phyloP scores from a whole-genome alignment of 2,797 vertebrate genomes.

The Bryconaethiops microstoma region DNA sequence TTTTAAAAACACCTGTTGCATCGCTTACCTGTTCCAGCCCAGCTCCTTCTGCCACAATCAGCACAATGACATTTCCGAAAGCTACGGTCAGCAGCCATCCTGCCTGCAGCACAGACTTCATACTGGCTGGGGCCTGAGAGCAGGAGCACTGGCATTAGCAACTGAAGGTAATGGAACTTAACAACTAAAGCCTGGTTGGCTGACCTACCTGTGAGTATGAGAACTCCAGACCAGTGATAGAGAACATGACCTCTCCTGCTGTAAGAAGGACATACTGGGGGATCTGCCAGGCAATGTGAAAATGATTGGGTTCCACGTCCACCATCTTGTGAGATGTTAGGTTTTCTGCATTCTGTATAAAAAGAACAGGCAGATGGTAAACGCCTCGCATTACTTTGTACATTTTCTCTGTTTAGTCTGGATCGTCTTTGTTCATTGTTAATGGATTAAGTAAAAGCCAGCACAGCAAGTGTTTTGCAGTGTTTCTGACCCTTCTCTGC shows the following conservation, averaged over 20 bases:
- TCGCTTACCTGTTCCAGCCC: conserved; percentile 89
- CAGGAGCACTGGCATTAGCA: neutral
- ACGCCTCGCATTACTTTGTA: neutral
- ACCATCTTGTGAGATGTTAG: conserved; percentile 71
- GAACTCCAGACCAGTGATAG: conserved; percentile 94
- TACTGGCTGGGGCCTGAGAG: conserved; percentile 88
- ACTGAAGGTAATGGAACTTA: neutral
- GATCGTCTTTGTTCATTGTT: too few species aligned
- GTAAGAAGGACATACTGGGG: conserved; percentile 91
- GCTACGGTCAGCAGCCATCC: conserved; percentile 96
- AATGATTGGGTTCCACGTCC: conserved; percentile 83
- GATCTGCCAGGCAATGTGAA: conserved; percentile 92
- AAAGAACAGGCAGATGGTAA: neutral
- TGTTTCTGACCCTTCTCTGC: neutral
- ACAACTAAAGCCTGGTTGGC: neutral
- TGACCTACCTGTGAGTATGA: conserved; percentile 90
- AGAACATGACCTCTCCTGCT: conserved; percentile 96
- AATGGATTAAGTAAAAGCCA: neutral
- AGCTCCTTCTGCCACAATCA: conserved; percentile 92
- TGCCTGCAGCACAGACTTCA: conserved; percentile 97
- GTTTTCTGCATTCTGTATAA: conserved; percentile 64
- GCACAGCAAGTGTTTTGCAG: neutral
- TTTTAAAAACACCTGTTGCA: conserved; percentile 2
- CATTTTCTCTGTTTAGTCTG: neutral
- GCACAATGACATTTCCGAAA: conserved; percentile 91